Percentiles rank a stretch among this genome's conserved stretches.
These are phyloP conservation scores for Eonycteris spelaea DNA, from an alignment of 2,113 vertebrate genomes.

Conservation along the genomic window DNA sequence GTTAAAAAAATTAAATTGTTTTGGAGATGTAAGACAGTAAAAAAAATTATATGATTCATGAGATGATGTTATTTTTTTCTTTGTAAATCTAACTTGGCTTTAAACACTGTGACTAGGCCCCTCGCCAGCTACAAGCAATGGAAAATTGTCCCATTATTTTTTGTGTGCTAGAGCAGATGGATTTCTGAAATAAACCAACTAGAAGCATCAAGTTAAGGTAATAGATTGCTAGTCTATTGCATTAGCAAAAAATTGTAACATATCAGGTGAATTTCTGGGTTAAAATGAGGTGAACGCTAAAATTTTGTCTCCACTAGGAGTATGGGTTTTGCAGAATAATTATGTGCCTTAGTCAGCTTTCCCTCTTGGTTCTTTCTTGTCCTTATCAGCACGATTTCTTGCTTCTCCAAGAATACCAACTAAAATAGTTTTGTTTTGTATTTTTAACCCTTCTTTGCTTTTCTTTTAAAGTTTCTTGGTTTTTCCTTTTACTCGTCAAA, in stretches of 20 bases:
- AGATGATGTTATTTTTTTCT: neutral
- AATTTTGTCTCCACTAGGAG: neutral
- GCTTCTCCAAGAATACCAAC: neutral
- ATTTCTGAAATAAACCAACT: neutral
- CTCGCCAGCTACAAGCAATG: neutral
- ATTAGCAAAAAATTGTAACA: fast-evolving
- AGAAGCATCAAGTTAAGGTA: neutral
- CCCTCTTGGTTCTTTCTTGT: neutral
- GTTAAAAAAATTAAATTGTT: neutral
- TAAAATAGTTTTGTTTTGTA: neutral
- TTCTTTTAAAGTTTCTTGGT: neutral
- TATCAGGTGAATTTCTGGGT: neutral
- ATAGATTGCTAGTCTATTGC: neutral
- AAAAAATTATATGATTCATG: neutral
- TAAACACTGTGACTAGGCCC: neutral
- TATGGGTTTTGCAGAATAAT: neutral
- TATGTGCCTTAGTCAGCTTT: neutral
- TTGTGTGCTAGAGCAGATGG: neutral
- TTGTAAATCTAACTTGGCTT: neutral
- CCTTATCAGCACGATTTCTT: neutral
- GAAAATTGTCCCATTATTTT: neutral
- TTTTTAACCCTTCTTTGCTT: neutral
- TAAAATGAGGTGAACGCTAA: neutral
- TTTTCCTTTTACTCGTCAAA: neutral
- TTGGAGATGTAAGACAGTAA: neutral